Conservation (phyloP, 2,113 vertebrate genomes). For the Malurus melanocephalus region DNA sequence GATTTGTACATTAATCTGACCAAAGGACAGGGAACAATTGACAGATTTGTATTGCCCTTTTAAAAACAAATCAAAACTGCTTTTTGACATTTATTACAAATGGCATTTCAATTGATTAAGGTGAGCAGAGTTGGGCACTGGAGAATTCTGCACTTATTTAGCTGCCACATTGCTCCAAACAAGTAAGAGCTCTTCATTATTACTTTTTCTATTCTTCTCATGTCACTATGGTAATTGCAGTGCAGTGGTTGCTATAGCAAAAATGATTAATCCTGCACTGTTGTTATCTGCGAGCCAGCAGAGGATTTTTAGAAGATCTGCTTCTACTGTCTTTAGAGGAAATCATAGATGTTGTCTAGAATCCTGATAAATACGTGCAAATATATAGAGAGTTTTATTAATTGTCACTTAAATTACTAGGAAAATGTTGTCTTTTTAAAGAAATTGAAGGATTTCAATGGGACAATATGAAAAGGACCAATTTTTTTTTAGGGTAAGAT, state of each 20-base stretch:
- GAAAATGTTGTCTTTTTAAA: neutral
- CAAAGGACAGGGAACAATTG: neutral
- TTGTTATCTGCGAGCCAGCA: constrained; percentile 34
- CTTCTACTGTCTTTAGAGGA: neutral
- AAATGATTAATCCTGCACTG: constrained; percentile 46
- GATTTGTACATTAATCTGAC: constrained; percentile 1
- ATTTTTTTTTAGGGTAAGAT: neutral
- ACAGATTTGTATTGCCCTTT: constrained; percentile 7
- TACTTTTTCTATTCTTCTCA: constrained; percentile 29
- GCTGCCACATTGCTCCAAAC: constrained; percentile 39
- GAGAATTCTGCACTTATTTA: constrained; percentile 29
- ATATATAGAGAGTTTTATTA: neutral
- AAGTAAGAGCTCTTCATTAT: constrained; percentile 40
- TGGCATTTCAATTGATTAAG: constrained; percentile 23
- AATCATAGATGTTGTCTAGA: constrained; percentile 44
- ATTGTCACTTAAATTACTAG: neutral
- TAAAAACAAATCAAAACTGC: constrained; percentile 8
- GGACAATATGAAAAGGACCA: neutral
- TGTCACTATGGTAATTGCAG: constrained; percentile 56
- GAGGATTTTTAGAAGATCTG: constrained; percentile 24
- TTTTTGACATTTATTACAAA: constrained; percentile 24
- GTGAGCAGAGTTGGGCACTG: neutral
- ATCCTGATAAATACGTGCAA: constrained; percentile 32
- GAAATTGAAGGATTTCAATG: neutral
- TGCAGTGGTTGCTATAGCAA: constrained; percentile 60